A percentile compares a stretch with the other conserved stretches of the same genome.
These are phyloP conservation scores for Tetropium fuscum DNA, from an alignment of 2,888 invertebrate genomes.

Conservation along the genomic window DNA sequence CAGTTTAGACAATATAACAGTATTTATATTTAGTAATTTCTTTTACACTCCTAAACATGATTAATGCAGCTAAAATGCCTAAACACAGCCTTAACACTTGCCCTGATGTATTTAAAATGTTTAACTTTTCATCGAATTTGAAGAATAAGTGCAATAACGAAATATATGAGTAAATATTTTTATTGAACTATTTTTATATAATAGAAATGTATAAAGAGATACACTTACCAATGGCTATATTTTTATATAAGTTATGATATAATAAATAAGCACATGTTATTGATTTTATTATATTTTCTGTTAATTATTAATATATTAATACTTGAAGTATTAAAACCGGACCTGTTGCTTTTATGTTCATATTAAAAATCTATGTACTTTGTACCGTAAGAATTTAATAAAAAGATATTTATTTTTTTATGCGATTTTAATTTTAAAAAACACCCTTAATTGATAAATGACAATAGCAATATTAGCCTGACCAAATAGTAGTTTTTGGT, in stretches of 20 bases:
- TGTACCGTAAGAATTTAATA: slow-evolving; percentile 26
- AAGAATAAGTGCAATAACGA: slow-evolving; percentile 30
- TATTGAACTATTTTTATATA: slow-evolving; percentile 22
- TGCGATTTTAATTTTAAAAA: too few species aligned
- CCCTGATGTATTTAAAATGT: slow-evolving; percentile 16
- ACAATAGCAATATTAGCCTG: too few species aligned
- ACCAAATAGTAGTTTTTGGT: too few species aligned
- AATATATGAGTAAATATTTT: slow-evolving; percentile 4
- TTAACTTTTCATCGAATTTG: slow-evolving; percentile 18
- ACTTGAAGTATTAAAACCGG: slow-evolving; percentile 24
- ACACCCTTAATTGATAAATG: too few species aligned
- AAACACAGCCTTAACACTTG: slow-evolving; percentile 31
- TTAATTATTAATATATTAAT: slow-evolving; percentile 45
- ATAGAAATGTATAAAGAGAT: slow-evolving; percentile 11
- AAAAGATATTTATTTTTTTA: slow-evolving; percentile 28
- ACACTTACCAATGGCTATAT: slow-evolving; percentile 26
- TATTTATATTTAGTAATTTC: slow-evolving; percentile 21
- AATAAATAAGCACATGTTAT: slow-evolving; percentile 45
- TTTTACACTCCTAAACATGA: slow-evolving; percentile 4
- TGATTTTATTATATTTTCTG: slow-evolving; percentile 45
- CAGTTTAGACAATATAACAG: slow-evolving; percentile 17
- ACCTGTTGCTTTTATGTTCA: slow-evolving; percentile 31
- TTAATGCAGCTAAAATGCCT: slow-evolving; percentile 23
- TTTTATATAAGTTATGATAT: slow-evolving; percentile 34
- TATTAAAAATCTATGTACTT: slow-evolving; percentile 27